Evolutionary conservation across 2,888 invertebrate genomes (phyloP), one percentile per base, ranked within the genome.

Genomic region (Drosophila lutescens): DNA sequence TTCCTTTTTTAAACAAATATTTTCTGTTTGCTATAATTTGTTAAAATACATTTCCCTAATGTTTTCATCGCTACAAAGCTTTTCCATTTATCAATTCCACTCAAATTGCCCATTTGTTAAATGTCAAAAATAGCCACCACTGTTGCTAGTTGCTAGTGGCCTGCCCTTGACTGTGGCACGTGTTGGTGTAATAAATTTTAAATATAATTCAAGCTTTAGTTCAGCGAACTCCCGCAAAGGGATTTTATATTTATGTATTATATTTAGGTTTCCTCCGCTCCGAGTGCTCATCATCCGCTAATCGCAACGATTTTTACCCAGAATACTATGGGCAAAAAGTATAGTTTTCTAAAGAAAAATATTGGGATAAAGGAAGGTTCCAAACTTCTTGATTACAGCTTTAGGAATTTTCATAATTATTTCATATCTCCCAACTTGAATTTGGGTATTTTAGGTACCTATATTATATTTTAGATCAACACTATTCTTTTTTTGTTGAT

Each of bases 151-250:
- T 34, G 8, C 30, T 49, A 49, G 8, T 49, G 17, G 8, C 32
- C 13, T 56, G 41, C 13, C 61, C 61, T 62, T 61, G 61, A 47
- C 20, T 47, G 30, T 23, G 46, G 38, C 61, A 61, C 46, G 46
- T 62, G 60, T 46, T 36, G 30, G 17, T 13, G 17, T 40, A 56
- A 15, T 20, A 2, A 15, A 34, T 34, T 13, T 4, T 2, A 34
- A 17, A 49, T 20, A 55, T 56, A n/a, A 20, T 56, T 32, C 40
- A 10, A 56, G n/a, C 20, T 12, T 40, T 40, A 40, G 15, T 59
- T 59, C 32, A 49, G 49, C 32, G 34, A 49, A 49, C 49, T 12
- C 20, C 55, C n/a, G 6, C 58, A 40, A 59, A 51, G 26, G 26
- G 38, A 17, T 8, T 38, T 36, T 17, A 10, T 26, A 10, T 49